These are phyloP conservation scores for Drosophila watanabei DNA, from an alignment of 1,140 invertebrate genomes.

Conservation along the genomic window DNA sequence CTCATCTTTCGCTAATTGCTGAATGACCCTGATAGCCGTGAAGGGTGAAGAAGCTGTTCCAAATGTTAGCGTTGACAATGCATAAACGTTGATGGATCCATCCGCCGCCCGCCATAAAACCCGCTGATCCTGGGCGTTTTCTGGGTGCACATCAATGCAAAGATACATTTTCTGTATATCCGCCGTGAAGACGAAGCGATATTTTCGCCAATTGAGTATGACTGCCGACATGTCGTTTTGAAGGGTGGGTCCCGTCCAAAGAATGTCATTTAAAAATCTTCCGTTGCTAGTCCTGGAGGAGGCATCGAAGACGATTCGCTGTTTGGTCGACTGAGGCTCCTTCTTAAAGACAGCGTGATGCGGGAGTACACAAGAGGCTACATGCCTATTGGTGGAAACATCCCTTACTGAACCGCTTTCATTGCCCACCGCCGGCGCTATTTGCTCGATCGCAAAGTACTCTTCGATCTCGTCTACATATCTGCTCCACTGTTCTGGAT, in stretches of 20 bases:
- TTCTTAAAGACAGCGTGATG: neutral
- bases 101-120: neutral
- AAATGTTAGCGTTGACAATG: too few species aligned
- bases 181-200: conserved; percentile 1
- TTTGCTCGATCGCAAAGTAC: neutral
- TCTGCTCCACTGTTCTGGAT: neutral
- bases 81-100: neutral
- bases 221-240: neutral
- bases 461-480: neutral
- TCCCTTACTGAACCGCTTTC: neutral
- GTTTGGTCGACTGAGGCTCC: too few species aligned
- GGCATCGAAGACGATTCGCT: too few species aligned
- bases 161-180: conserved; percentile 11
- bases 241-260: neutral
- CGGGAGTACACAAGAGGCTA: neutral
- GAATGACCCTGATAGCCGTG: too few species aligned
- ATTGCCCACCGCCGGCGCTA: too few species aligned
- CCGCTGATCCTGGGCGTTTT: neutral
- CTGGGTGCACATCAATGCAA: conserved; percentile 8
- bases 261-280: too few species aligned
- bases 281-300: too few species aligned
- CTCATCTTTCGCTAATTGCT: too few species aligned
- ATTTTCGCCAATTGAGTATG: neutral
- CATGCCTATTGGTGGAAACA: neutral
- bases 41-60: too few species aligned